Conservation (phyloP, 1,140 invertebrate genomes). For the Pemphigus obesinymphae region DNA sequence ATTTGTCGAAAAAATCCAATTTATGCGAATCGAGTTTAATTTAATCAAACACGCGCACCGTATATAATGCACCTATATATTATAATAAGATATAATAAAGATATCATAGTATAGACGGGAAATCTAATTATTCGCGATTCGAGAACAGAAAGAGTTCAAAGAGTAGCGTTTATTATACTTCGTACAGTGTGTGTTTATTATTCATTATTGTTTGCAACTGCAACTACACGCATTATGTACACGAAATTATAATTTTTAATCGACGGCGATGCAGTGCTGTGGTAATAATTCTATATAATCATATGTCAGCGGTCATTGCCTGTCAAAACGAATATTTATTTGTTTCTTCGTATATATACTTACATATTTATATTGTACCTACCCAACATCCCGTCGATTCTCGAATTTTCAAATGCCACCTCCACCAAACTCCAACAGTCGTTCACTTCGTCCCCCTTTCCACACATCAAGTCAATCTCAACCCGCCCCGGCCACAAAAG, state of each 20-base stretch:
- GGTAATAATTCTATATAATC: neutral
- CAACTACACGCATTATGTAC: neutral
- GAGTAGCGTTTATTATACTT: neutral
- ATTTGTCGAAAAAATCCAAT: neutral
- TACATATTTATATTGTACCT: no score
- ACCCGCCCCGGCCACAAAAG: no score
- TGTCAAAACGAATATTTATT: neutral
- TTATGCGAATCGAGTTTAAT: neutral
- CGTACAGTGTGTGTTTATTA: neutral
- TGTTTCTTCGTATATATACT: no score
- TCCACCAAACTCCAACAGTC: no score
- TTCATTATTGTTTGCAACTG: neutral
- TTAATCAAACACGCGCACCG: neutral
- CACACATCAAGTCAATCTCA: no score
- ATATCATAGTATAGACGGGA: no score
- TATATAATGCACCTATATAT: no score
- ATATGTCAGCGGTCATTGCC: neutral
- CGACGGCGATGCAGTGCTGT: neutral
- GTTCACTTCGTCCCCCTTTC: no score
- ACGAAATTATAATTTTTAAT: constrained; percentile 26
- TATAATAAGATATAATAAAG: no score
- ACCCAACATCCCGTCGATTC: no score
- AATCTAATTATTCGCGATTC: neutral
- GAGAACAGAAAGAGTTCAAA: constrained; percentile 3
- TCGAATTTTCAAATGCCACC: no score